phyloP scores from a whole-genome alignment of 2,113 vertebrate genomes.

The Sturnus vulgaris region DNA sequence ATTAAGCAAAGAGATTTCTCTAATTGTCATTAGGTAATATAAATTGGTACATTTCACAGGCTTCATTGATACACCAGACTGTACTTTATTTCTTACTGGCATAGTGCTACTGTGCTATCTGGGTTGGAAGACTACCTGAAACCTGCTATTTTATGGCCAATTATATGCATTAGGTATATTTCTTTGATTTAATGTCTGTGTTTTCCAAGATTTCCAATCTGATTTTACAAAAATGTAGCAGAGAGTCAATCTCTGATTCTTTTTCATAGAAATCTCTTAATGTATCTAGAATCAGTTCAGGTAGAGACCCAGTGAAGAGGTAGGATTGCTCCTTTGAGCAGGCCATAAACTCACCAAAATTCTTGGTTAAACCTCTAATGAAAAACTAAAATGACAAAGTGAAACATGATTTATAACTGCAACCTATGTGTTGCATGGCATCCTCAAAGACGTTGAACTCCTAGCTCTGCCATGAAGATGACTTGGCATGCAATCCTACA shows the following conservation, averaged over 20 bases:
- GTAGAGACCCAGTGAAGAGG: neutral
- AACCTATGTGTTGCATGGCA: neutral
- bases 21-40: conserved; percentile 17
- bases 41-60: conserved; percentile 28
- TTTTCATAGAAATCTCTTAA: neutral
- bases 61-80: neutral
- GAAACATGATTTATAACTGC: neutral
- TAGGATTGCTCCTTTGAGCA: accelerated
- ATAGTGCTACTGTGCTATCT: neutral
- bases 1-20: conserved; percentile 12
- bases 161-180: neutral
- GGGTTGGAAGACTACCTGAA: neutral
- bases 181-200: neutral
- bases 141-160: neutral
- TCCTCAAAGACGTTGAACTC: neutral
- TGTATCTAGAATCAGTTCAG: neutral
- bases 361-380: neutral
- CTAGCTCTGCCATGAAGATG: neutral
- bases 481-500: neutral
- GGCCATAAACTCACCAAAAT: neutral
- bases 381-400: neutral
- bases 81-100: neutral
- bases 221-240: neutral
- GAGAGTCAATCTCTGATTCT: neutral
- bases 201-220: neutral